A percentile compares a stretch with the other conserved stretches of the same genome.
phyloP scores from a whole-genome alignment of 2,797 vertebrate genomes.

The Melanotaenia maccullochi region DNA sequence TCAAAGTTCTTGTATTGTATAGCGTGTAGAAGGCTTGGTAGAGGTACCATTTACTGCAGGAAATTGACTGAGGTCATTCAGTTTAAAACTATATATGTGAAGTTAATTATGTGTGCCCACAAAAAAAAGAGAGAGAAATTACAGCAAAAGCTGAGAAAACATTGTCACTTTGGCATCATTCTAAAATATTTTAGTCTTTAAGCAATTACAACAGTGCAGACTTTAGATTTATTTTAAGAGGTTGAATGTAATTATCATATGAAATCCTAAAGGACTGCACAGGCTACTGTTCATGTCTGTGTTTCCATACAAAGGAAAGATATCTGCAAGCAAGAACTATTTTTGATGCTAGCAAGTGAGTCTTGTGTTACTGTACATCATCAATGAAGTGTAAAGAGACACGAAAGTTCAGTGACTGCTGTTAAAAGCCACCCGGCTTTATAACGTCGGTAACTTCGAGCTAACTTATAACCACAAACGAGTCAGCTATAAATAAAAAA shows the following conservation, averaged over 20 bases:
- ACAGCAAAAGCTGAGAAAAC: conserved; percentile 17
- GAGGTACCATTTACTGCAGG: conserved; percentile 53
- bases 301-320: background rate
- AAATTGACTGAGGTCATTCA: conserved; percentile 43
- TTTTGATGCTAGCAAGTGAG: background rate
- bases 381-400: background rate
- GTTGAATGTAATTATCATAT: background rate
- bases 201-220: background rate
- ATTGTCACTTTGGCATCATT: background rate
- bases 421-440: background rate
- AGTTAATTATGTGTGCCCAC: conserved; percentile 15
- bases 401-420: background rate
- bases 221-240: background rate
- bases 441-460: background rate
- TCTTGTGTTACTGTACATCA: too few species aligned
- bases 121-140: conserved; percentile 24
- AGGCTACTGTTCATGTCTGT: background rate
- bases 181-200: background rate
- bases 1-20: conserved; percentile 48
- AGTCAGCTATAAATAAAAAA: background rate
- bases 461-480: conserved; percentile 12
- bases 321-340: background rate
- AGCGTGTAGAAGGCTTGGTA: conserved; percentile 48
- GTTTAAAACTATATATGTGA: conserved; percentile 34
- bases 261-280: background rate